A percentile compares a stretch with the other conserved stretches of the same genome.
Evolutionary conservation across 2,113 vertebrate genomes (phyloP).

Genomic region (Piaya cayana): DNA sequence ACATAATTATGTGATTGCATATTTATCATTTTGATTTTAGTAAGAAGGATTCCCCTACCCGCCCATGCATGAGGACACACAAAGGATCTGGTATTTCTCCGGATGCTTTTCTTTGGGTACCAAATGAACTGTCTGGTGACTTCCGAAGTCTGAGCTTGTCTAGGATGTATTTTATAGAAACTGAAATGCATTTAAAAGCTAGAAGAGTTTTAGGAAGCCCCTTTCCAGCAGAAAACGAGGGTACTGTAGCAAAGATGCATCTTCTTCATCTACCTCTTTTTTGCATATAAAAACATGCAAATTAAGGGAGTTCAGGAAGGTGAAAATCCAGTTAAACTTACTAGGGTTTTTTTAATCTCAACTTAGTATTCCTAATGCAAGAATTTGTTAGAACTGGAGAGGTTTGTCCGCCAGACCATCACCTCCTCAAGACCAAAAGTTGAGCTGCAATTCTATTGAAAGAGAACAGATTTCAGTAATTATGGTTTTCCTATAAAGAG

Average conservation of each 20-base stretch:
- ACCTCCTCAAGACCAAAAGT: neutral
- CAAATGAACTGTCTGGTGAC: neutral
- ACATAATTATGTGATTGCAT: neutral
- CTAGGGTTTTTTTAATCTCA: rapidly evolving
- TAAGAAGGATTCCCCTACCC: neutral
- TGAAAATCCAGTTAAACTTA: neutral
- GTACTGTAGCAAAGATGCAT: neutral
- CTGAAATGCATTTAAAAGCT: neutral
- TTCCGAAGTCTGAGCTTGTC: neutral
- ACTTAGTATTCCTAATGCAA: neutral
- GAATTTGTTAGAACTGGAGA: neutral
- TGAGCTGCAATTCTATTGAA: neutral
- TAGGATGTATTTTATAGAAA: neutral
- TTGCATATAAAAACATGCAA: neutral
- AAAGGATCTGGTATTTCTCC: neutral
- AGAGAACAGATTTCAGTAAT: neutral
- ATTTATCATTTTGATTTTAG: neutral
- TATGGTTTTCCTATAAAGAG: neutral
- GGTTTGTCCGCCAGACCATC: neutral
- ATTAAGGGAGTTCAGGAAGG: neutral
- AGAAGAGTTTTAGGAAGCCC: neutral
- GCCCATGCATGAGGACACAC: neutral
- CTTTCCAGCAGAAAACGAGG: neutral
- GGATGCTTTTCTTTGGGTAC: neutral
- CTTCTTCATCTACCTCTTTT: neutral